Evolutionary conservation across 1,140 invertebrate species (phyloP).

Genomic region (Vollenhovia emeryi): DNA sequence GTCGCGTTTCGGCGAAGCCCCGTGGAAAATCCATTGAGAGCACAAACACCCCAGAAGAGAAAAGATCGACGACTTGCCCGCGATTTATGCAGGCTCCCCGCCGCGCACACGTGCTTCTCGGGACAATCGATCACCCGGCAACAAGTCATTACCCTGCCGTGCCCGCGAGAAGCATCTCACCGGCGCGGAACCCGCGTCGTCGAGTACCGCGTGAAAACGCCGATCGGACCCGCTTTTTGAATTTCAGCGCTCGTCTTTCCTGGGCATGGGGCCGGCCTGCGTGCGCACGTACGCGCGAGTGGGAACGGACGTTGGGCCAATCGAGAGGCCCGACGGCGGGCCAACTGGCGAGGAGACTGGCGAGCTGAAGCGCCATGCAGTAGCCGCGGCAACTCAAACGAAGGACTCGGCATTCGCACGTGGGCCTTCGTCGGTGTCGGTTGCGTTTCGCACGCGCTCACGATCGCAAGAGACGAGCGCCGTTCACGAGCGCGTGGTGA

Average conservation of each 20-base stretch:
- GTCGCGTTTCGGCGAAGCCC: background rate
- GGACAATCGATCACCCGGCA: conserved; percentile 40
- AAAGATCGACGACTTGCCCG: background rate
- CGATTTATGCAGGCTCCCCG: background rate
- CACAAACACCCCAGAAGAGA: background rate
- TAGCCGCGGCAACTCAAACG: conserved; percentile 68
- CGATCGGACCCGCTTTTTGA: conserved; percentile 41
- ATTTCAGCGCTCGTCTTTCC: conserved; percentile 51
- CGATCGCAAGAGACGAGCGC: background rate
- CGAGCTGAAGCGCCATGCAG: conserved; percentile 75
- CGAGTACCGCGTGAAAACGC: conserved; percentile 34
- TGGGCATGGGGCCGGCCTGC: conserved; percentile 67
- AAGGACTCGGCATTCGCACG: conserved; percentile 82
- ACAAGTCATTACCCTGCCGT: conserved; percentile 26
- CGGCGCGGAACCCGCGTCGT: background rate
- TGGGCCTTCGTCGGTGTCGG: conserved; percentile 81
- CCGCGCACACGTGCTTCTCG: background rate
- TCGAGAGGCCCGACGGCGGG: conserved; percentile 36
- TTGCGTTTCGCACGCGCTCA: conserved; percentile 55
- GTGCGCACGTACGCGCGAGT: conserved; percentile 11
- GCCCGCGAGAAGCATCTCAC: conserved; percentile 5
- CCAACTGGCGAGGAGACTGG: conserved; percentile 54
- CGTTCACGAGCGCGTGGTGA: conserved; percentile 36
- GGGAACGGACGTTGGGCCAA: conserved; percentile 52
- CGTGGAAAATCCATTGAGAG: background rate